Percentiles rank a stretch among this genome's conserved stretches.
phyloP scores from a whole-genome alignment of 2,113 vertebrate species.

The Lampris incognitus region DNA sequence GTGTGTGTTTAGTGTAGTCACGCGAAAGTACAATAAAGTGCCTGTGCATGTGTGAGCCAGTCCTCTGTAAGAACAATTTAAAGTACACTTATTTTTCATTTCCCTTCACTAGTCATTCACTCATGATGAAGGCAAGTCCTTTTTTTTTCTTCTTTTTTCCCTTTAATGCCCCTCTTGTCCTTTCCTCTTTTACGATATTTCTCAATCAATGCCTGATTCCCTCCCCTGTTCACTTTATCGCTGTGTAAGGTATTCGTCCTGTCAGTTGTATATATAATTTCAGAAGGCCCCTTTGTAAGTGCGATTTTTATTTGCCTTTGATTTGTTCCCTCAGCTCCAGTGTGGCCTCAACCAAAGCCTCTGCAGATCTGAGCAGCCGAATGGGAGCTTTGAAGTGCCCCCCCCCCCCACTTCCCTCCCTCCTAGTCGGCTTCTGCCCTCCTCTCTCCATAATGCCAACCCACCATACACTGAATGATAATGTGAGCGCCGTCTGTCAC shows the following conservation, averaged over 20 bases:
- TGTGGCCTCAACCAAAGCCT: slow-evolving; percentile 37
- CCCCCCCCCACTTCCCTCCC: not conserved
- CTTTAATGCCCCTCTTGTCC: not conserved
- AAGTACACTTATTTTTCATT: not conserved
- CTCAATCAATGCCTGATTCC: not conserved
- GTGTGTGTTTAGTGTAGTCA: too few relatives aligned
- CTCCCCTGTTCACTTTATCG: not conserved
- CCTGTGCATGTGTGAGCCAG: too few relatives aligned
- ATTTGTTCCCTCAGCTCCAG: slow-evolving; percentile 43
- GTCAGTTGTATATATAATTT: not conserved
- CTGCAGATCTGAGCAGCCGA: slow-evolving; percentile 48
- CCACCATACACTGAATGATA: slow-evolving; percentile 9
- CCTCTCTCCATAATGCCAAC: slow-evolving; percentile 5
- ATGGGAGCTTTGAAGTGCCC: slow-evolving; percentile 45
- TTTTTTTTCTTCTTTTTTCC: not conserved
- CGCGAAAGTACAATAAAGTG: too few relatives aligned
- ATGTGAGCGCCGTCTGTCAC: slow-evolving; percentile 27
- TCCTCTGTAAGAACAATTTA: too few relatives aligned
- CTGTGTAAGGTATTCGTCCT: not conserved
- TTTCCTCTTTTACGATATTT: not conserved
- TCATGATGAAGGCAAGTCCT: too few relatives aligned
- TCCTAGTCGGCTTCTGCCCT: not conserved
- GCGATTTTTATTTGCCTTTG: slow-evolving; percentile 42
- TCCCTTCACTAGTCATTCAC: not conserved
- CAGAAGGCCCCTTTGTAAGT: slow-evolving; percentile 4